These are phyloP conservation scores for Drosophila pandora DNA, from an alignment of 1,140 invertebrate genomes.

Conservation along the genomic window DNA sequence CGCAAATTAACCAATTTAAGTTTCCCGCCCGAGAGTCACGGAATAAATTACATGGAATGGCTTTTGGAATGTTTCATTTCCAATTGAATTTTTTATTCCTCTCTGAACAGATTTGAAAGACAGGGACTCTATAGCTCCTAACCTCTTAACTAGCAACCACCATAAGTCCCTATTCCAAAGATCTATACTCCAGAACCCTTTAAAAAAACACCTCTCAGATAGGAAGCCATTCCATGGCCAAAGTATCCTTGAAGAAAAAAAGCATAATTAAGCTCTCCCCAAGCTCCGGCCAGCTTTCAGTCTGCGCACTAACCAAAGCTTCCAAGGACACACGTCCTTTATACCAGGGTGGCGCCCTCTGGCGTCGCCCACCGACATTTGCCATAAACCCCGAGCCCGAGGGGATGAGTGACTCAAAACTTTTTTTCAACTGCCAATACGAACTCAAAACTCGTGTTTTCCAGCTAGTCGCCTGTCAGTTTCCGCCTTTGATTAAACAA, in stretches of 20 bases:
- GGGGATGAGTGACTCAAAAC: neutral
- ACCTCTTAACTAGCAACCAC: too few species aligned
- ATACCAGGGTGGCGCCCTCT: slow-evolving; percentile 42
- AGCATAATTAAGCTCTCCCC: slow-evolving; percentile 19
- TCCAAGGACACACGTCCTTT: slow-evolving; percentile 21
- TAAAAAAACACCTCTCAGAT: too few species aligned
- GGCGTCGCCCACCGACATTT: neutral
- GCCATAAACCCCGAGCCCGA: slow-evolving; percentile 59
- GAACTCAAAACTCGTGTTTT: slow-evolving; percentile 6
- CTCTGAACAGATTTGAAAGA: neutral
- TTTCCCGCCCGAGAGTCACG: neutral
- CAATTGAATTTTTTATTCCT: neutral
- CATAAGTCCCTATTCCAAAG: too few species aligned
- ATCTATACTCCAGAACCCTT: too few species aligned
- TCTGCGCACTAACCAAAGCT: slow-evolving; percentile 19
- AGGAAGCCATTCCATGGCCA: too few species aligned
- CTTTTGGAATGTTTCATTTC: neutral
- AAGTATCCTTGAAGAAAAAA: neutral
- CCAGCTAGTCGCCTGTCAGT: slow-evolving; percentile 8
- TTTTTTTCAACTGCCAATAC: neutral
- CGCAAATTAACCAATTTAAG: slow-evolving; percentile 48
- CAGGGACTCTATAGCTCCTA: too few species aligned
- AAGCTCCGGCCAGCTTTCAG: slow-evolving; percentile 7
- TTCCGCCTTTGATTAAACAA: slow-evolving; percentile 19
- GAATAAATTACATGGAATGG: slow-evolving; percentile 7